These are phyloP conservation scores for Crenichthys baileyi DNA, from an alignment of 2,797 vertebrate species.

Conservation along the genomic window DNA sequence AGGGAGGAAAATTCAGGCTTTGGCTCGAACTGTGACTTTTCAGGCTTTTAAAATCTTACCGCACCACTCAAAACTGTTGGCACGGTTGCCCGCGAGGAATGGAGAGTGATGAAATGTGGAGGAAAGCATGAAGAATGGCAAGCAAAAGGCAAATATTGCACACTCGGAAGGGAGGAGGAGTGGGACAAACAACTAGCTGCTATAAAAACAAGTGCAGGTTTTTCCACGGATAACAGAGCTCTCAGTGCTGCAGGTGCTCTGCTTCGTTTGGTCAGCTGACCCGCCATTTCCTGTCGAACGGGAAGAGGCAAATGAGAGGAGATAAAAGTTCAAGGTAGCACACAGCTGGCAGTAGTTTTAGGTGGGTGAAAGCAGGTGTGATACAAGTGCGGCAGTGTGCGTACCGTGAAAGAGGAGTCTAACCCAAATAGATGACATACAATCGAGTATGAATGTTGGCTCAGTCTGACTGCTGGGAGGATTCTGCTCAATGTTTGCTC, in stretches of 20 bases:
- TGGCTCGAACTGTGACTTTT: constrained; percentile 42
- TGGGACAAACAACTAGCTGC: constrained; percentile 41
- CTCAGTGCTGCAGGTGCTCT: constrained; percentile 68
- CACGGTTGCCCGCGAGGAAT: constrained; percentile 53
- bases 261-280: constrained; percentile 69
- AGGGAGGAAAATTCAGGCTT: constrained; percentile 46
- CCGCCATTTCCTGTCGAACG: constrained; percentile 74
- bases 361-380: constrained; percentile 67
- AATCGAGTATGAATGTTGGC: constrained; percentile 44
- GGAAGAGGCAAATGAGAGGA: constrained; percentile 65
- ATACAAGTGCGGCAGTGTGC: constrained; percentile 59
- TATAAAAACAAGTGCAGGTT: constrained; percentile 67
- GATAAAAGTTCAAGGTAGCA: constrained; percentile 67
- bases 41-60: constrained; percentile 50
- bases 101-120: constrained; percentile 63
- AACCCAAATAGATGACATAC: constrained; percentile 65
- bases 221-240: constrained; percentile 57
- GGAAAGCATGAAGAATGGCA: constrained; percentile 57
- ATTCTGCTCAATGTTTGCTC: constrained; percentile 5
- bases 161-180: constrained; percentile 36
- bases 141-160: constrained; percentile 30
- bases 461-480: constrained; percentile 27
- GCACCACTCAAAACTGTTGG: constrained; percentile 49
- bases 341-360: constrained; percentile 66
- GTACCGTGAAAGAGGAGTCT: constrained; percentile 43